Evolutionary conservation across 2,797 vertebrate genomes (phyloP).

Genomic region (Acrossocheilus wenchowensis): DNA sequence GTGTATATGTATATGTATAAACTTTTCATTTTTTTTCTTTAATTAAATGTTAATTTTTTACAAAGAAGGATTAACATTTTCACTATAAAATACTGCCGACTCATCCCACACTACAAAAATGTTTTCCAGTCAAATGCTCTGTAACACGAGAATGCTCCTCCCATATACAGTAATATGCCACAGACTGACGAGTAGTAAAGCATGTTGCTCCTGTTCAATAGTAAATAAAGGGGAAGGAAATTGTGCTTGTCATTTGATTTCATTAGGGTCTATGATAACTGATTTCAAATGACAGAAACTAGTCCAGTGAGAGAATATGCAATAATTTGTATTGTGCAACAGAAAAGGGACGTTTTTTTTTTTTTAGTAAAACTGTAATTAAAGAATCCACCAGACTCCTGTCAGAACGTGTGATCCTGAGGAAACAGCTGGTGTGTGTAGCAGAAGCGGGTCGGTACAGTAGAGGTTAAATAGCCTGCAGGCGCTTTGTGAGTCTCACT

Average conservation of each 20-base stretch:
- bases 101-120: background rate
- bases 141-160: background rate
- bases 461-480: conserved; percentile 66
- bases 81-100: background rate
- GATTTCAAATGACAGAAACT: background rate
- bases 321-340: background rate
- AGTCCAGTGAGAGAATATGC: conserved; percentile 2
- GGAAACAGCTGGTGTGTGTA: conserved; percentile 66
- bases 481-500: conserved; percentile 40
- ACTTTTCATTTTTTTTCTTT: background rate
- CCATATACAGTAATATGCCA: background rate
- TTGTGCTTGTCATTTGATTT: conserved; percentile 35
- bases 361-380: conserved; percentile 62
- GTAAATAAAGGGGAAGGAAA: conserved; percentile 8
- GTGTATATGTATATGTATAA: background rate
- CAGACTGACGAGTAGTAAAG: background rate
- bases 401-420: conserved; percentile 55
- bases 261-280: background rate
- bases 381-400: conserved; percentile 47
- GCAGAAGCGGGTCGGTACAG: conserved; percentile 60
- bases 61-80: background rate
- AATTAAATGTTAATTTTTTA: background rate
- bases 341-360: background rate
- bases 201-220: background rate
- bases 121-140: background rate